Conservation (phyloP, 1,140 invertebrate genomes). For the Monochamus saltuarius region DNA sequence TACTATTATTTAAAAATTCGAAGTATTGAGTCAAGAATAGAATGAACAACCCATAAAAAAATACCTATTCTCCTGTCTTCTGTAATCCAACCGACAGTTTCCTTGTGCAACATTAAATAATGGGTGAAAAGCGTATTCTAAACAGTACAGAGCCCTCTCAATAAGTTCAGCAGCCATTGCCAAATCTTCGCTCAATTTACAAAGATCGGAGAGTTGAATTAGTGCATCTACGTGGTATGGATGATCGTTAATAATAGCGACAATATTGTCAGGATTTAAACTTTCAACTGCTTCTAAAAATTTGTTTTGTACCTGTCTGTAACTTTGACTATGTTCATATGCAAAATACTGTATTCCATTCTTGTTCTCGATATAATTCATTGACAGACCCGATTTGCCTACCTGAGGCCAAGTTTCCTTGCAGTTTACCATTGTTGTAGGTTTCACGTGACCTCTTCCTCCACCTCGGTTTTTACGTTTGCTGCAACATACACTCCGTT, state of each 20-base stretch:
- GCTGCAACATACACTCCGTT: slow-evolving; percentile 43
- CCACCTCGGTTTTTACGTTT: slow-evolving; percentile 60
- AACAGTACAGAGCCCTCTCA: slow-evolving; percentile 73
- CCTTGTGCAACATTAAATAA: slow-evolving; percentile 76
- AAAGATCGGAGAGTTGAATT: slow-evolving; percentile 83
- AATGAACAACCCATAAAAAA: no score
- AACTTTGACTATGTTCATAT: slow-evolving; percentile 77
- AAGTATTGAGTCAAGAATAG: not conserved
- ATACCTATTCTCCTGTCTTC: slow-evolving; percentile 77
- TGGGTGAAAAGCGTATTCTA: slow-evolving; percentile 80
- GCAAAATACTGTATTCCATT: slow-evolving; percentile 65
- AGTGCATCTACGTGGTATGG: slow-evolving; percentile 83
- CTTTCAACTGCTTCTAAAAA: slow-evolving; percentile 79
- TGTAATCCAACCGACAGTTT: slow-evolving; percentile 78
- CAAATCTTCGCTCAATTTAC: slow-evolving; percentile 76
- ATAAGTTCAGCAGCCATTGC: slow-evolving; percentile 77
- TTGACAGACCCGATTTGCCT: slow-evolving; percentile 71
- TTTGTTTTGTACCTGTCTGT: slow-evolving; percentile 71
- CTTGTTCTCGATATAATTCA: slow-evolving; percentile 63
- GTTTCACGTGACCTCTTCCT: slow-evolving; percentile 58
- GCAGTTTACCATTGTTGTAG: slow-evolving; percentile 66
- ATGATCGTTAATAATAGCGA: slow-evolving; percentile 75
- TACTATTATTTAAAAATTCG: not conserved
- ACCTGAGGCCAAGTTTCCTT: slow-evolving; percentile 69
- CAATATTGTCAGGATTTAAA: slow-evolving; percentile 77